These are phyloP conservation scores for Tyria jacobaeae DNA, from an alignment of 2,888 invertebrate species.

Conservation along the genomic window DNA sequence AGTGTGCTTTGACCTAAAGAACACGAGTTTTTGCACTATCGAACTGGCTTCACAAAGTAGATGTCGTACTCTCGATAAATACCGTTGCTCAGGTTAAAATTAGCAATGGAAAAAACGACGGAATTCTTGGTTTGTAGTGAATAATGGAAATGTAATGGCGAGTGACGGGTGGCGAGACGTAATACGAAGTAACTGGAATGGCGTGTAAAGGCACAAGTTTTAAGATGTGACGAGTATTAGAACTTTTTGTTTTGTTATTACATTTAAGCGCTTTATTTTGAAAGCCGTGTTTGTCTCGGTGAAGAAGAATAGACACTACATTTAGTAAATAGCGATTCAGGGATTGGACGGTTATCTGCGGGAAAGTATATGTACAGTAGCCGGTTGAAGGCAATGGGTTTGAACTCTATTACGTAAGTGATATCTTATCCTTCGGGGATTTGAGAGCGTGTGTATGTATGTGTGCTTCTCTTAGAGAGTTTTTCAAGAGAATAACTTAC, in stretches of 20 bases:
- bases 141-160: conserved; percentile 12
- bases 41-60: conserved; percentile 19
- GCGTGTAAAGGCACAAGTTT: not conserved
- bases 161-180: not conserved
- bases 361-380: too few relatives aligned
- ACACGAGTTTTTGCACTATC: conserved; percentile 20
- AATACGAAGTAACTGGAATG: not conserved
- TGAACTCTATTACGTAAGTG: too few relatives aligned
- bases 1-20: conserved; percentile 31
- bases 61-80: conserved; percentile 18
- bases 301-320: not conserved
- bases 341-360: too few relatives aligned
- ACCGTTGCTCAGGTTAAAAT: conserved; percentile 44
- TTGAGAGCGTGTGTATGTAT: too few relatives aligned
- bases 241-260: not conserved
- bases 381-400: too few relatives aligned
- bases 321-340: too few relatives aligned
- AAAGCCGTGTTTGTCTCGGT: not conserved
- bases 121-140: conserved; percentile 26
- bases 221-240: not conserved
- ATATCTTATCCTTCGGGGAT: too few relatives aligned
- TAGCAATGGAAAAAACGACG: conserved; percentile 26
- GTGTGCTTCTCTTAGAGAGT: too few relatives aligned
- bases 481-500: too few relatives aligned
- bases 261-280: not conserved